Evolutionary conservation across 2,888 invertebrate genomes (phyloP).

Genomic region (Dorcus hopei): DNA sequence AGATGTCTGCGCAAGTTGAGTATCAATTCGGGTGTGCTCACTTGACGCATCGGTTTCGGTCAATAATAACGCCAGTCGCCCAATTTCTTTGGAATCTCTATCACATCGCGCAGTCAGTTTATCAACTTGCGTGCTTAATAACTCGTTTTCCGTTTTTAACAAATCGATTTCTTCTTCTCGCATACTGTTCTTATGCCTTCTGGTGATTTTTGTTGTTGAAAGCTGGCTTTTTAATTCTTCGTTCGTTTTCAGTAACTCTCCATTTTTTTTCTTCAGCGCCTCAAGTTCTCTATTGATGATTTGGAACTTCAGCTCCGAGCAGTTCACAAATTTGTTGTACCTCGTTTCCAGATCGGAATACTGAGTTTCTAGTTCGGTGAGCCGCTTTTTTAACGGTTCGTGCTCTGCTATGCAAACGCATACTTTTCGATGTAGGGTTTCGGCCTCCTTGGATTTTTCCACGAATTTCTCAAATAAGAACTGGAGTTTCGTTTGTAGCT

Average conservation of each 20-base stretch:
- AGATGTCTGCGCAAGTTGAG: no score
- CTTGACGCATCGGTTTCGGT: no score
- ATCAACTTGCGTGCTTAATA: neutral
- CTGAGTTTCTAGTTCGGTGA: conserved; percentile 1
- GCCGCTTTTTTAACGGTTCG: conserved; percentile 2
- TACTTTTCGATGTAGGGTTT: conserved; percentile 6
- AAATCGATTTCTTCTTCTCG: no score
- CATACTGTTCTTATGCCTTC: no score
- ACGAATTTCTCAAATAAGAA: conserved; percentile 8
- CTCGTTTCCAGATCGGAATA: conserved; percentile 3
- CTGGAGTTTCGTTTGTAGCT: conserved; percentile 8
- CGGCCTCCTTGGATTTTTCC: conserved; percentile 9
- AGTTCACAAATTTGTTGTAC: conserved; percentile 1
- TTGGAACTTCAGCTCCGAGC: conserved; percentile 13
- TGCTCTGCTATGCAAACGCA: conserved; percentile 8
- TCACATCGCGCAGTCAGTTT: neutral
- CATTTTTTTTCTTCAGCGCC: neutral
- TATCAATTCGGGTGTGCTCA: no score
- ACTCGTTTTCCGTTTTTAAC: neutral
- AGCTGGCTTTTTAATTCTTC: neutral
- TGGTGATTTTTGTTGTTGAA: no score
- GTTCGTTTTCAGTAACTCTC: neutral
- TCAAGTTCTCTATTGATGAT: conserved; percentile 8
- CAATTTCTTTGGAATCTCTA: no score
- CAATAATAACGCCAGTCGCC: no score